A percentile compares a stretch with the other conserved stretches of the same genome.
Conservation (phyloP, 2,113 vertebrate genomes). For the Crocuta crocuta region DNA sequence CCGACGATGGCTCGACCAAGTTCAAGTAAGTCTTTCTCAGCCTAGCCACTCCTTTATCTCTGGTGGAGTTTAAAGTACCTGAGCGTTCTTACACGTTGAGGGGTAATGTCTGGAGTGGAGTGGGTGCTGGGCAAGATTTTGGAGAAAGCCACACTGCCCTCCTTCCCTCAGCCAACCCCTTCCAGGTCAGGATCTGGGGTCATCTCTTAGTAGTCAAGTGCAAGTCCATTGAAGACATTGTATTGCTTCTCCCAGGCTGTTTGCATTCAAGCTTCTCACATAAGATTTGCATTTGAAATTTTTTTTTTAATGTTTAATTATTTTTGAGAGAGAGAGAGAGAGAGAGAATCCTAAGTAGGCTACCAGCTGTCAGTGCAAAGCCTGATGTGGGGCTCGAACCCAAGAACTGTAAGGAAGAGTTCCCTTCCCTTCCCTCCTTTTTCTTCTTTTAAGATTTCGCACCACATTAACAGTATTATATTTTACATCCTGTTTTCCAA, state of each 20-base stretch:
- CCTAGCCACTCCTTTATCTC: background rate
- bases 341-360: no score
- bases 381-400: no score
- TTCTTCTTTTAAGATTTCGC: background rate
- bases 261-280: background rate
- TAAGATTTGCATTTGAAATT: background rate
- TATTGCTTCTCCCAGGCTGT: background rate
- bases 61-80: background rate
- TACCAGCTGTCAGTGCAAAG: no score
- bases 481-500: background rate
- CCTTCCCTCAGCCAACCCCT: background rate
- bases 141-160: background rate
- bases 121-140: background rate
- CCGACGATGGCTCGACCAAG: constrained; percentile 87
- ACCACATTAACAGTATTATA: background rate
- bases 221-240: background rate
- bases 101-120: background rate
- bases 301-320: no score
- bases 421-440: background rate
- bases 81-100: background rate
- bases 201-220: background rate
- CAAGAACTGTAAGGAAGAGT: no score
- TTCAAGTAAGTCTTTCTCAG: constrained; percentile 84
- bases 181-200: background rate
- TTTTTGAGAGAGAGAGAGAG: no score